Conservation (phyloP, 2,888 invertebrate species). For the Sinhomidia bicolor region DNA sequence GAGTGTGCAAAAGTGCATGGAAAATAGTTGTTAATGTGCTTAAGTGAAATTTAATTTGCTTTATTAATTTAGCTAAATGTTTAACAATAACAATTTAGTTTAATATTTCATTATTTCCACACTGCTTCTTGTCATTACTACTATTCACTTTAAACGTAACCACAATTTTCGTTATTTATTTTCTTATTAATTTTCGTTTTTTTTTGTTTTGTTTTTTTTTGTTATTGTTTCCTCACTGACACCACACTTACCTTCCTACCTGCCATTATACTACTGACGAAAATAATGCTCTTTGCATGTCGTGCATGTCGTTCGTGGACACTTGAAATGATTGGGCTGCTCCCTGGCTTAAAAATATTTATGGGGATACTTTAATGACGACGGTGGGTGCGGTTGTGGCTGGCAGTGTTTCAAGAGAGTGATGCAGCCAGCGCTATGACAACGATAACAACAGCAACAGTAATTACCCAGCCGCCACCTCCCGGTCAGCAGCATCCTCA, state of each 20-base stretch:
- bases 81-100: too few species aligned
- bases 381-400: too few species aligned
- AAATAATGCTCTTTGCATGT: constrained; percentile 26
- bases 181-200: constrained; percentile 27
- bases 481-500: neutral
- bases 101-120: too few species aligned
- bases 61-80: too few species aligned
- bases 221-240: neutral
- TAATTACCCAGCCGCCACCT: neutral
- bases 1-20: too few species aligned
- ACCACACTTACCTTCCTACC: neutral
- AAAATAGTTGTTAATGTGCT: too few species aligned
- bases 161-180: neutral
- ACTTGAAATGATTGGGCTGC: neutral
- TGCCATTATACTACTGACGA: neutral
- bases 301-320: neutral
- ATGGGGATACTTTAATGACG: neutral
- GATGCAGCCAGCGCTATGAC: constrained; percentile 75
- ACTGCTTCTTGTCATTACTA: too few species aligned
- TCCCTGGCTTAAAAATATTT: neutral
- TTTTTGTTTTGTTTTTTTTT: constrained; percentile 47
- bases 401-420: constrained; percentile 75
- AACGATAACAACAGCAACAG: constrained; percentile 71
- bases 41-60: too few species aligned
- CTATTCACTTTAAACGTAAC: too few species aligned